Evolutionary conservation across 2,888 invertebrate genomes (phyloP).

Genomic region (Dasypolia templi): DNA sequence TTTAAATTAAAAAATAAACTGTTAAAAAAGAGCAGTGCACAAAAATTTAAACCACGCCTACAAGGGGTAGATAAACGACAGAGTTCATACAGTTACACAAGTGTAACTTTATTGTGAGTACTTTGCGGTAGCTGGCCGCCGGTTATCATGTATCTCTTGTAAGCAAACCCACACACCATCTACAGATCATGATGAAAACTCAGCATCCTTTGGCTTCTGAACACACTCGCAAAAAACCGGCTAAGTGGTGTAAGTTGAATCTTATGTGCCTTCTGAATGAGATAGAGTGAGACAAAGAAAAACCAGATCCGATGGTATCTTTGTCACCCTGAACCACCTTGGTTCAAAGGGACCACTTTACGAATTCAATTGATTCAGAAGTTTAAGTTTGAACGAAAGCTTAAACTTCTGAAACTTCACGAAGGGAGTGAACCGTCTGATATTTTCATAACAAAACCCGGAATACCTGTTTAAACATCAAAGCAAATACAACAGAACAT

Average conservation of each 20-base stretch:
- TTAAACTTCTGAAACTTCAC: background rate
- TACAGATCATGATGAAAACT: background rate
- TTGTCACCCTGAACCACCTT: background rate
- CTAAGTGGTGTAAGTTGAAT: background rate
- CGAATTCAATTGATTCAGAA: background rate
- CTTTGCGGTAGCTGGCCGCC: background rate
- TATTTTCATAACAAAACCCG: too few relatives aligned
- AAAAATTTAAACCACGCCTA: background rate
- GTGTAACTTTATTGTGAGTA: background rate
- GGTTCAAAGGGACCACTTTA: background rate
- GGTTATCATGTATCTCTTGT: constrained; percentile 6
- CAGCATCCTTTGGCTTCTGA: background rate
- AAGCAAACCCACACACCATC: constrained; percentile 32
- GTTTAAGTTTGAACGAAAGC: background rate
- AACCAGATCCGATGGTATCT: background rate
- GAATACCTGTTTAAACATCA: too few relatives aligned
- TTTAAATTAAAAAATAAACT: background rate
- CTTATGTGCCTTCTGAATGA: background rate
- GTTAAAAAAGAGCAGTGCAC: background rate
- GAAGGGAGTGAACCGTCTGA: too few relatives aligned
- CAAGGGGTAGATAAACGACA: background rate
- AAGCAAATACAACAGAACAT: too few relatives aligned
- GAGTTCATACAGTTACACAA: background rate
- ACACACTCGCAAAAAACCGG: background rate
- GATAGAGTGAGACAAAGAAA: background rate